phyloP scores from a whole-genome alignment of 2,888 invertebrate species.

The Ennomos fuscantarius region DNA sequence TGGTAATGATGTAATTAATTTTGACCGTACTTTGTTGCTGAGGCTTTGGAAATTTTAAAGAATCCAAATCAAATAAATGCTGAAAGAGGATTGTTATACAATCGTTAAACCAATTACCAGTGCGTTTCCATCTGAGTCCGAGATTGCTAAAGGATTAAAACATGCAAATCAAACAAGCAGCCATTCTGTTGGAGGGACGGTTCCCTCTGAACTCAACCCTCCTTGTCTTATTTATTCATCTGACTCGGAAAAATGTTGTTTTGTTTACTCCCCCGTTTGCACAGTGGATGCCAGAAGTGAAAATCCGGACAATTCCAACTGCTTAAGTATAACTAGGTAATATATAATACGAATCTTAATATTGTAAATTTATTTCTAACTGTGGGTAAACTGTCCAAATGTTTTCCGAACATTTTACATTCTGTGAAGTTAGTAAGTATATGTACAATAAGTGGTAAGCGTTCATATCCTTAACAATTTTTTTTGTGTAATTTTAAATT shows the following conservation, averaged over 20 bases:
- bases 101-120: constrained; percentile 48
- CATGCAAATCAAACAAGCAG: constrained; percentile 82
- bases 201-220: constrained; percentile 69
- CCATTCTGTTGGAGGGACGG: constrained; percentile 69
- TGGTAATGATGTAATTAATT: no score
- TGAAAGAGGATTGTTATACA: constrained; percentile 37
- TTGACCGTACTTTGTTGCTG: no score
- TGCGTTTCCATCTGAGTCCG: constrained; percentile 59
- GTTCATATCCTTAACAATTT: no score
- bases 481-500: no score
- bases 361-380: no score
- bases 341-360: no score
- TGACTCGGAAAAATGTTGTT: constrained; percentile 80
- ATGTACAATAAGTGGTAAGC: no score
- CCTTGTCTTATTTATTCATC: constrained; percentile 83
- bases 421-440: no score
- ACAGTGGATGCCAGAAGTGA: constrained; percentile 43
- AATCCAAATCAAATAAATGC: constrained; percentile 16
- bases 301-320: constrained; percentile 2
- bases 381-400: neutral
- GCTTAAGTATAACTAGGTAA: neutral
- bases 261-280: constrained; percentile 73
- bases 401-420: neutral
- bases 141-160: constrained; percentile 80
- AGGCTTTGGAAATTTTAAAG: neutral